Base-by-base conservation (phyloP, 1,140 invertebrate genomes). In the Dufourea novaeangliae region DNA sequence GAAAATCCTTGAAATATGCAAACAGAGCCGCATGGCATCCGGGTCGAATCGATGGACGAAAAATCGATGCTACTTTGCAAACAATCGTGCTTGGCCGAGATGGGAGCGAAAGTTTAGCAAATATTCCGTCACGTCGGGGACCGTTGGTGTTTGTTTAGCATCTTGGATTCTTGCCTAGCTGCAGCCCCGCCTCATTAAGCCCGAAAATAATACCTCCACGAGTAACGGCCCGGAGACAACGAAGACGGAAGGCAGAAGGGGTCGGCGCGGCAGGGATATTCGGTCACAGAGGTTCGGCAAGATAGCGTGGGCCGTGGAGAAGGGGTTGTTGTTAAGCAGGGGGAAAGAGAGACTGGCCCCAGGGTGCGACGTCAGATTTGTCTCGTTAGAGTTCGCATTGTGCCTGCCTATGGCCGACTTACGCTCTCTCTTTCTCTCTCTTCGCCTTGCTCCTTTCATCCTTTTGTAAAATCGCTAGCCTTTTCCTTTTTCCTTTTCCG, bases 361-460 rank as follows among this genome's bases (percentile, higher is more conserved):
- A 85, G 85, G 86, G 85, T 87, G 86, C 88, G 88, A 89, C 89
- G 88, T 91, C 90, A 90, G 90, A 92, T 92, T 91, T 92, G 90
- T 92, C 92, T 92, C 92, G 89, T 92, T 92, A 92, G 88, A 91
- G 91, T 88, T 90, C 81, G 89, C 88, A 92, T 92, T 92, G 91
- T 92, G 88, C 57, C 69, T 90, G 83, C 87, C 86, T 85, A 85
- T 75, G 79, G 83, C 88, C 86, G 88, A 89, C 90, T 89, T 86
- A 85, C 84, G 78, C 82, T 88, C 69, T 75, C 77, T 77, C 78
- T 75, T 79, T 78, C 75, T 72, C 74, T 32, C 29, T 50, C 39
- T 78, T 73, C 76, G 59, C 14, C 14, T 12, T 41, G 41, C 12
- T 39, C 14, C 32, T 17, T n/a, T 20, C 56, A 29, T 76, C 20